phyloP scores from a whole-genome alignment of 1,140 invertebrate genomes.

The Danaus plexippus region DNA sequence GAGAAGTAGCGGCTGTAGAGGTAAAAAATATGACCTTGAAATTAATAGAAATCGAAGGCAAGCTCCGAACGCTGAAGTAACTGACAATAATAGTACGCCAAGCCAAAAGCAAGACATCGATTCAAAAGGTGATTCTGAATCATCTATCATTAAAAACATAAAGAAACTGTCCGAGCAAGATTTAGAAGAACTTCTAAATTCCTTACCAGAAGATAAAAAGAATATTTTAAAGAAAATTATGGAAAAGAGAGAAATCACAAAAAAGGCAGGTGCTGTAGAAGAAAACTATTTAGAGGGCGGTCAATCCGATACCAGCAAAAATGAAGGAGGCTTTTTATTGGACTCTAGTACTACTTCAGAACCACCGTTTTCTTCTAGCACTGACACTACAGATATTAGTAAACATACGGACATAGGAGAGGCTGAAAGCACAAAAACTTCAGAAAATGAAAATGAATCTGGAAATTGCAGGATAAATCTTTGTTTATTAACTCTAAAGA shows the following conservation, averaged over 20 bases:
- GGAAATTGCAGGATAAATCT: slow-evolving; percentile 17
- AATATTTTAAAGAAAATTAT: slow-evolving; percentile 53
- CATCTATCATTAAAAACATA: slow-evolving; percentile 49
- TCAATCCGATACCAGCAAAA: slow-evolving; percentile 43
- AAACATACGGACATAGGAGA: slow-evolving; percentile 27
- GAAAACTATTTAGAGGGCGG: slow-evolving; percentile 42
- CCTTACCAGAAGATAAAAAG: slow-evolving; percentile 55
- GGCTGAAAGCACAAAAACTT: slow-evolving; percentile 21
- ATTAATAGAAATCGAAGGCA: slow-evolving; percentile 37
- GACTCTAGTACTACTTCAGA: slow-evolving; percentile 26
- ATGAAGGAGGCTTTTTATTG: slow-evolving; percentile 31
- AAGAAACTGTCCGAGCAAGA: slow-evolving; percentile 53
- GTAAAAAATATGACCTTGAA: too few relatives aligned
- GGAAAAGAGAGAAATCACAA: slow-evolving; percentile 61
- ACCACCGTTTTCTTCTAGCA: slow-evolving; percentile 16
- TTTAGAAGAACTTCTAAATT: slow-evolving; percentile 48
- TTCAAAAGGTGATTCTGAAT: slow-evolving; percentile 36
- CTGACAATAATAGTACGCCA: slow-evolving; percentile 3
- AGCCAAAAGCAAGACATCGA: slow-evolving; percentile 21
- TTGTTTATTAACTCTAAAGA: background rate
- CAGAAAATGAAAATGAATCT: slow-evolving; percentile 21
- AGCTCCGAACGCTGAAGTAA: slow-evolving; percentile 18
- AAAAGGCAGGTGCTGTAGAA: slow-evolving; percentile 54
- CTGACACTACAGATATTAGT: slow-evolving; percentile 29
- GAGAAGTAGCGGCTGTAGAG: too few relatives aligned